A percentile compares a stretch with the other conserved stretches of the same genome.
Evolutionary conservation across 2,797 vertebrate genomes (phyloP).

Genomic region (Sternarchorhynchus goeldii): DNA sequence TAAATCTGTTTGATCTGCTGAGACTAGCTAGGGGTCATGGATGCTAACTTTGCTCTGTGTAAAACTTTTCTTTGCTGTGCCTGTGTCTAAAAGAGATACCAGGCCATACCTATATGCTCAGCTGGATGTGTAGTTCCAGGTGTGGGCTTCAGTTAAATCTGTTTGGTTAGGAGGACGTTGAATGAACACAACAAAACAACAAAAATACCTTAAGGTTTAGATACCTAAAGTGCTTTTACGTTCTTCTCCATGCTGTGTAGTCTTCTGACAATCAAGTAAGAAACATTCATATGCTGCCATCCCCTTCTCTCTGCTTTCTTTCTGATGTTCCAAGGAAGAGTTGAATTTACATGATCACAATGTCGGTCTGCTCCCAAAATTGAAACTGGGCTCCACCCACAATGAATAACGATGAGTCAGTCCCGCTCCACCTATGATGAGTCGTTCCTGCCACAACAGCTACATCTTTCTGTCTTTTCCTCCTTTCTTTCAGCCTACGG

Average conservation of each 20-base stretch:
- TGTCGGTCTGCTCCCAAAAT: conserved; percentile 5
- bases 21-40: background rate
- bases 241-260: background rate
- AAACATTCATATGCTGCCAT: background rate
- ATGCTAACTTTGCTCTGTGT: background rate
- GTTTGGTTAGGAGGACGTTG: background rate
- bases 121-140: background rate
- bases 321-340: background rate
- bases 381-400: background rate
- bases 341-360: background rate
- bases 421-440: background rate
- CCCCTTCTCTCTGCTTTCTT: background rate
- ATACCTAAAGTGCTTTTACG: background rate
- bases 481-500: conserved; percentile 82
- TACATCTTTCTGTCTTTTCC: conserved; percentile 15
- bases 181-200: background rate
- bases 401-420: background rate
- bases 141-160: background rate
- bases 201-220: background rate
- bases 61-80: background rate
- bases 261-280: background rate
- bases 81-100: background rate
- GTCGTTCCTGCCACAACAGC: background rate
- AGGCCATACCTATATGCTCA: background rate
- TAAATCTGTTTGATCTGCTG: background rate